Evolutionary conservation across 1,140 invertebrate genomes (phyloP).

Genomic region (Bursaphelenchus mucronatus): DNA sequence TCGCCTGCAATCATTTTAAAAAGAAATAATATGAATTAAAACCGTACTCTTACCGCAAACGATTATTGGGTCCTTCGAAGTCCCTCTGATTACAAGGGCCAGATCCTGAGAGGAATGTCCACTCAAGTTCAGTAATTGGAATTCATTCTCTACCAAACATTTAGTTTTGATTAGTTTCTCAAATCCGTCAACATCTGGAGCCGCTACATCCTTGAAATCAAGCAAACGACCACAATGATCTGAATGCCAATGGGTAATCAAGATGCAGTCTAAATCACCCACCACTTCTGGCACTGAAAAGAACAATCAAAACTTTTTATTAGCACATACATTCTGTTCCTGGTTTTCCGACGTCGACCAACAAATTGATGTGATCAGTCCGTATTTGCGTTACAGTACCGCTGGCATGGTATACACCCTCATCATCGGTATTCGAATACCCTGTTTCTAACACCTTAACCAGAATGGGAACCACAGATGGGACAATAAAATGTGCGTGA

Average conservation of each 20-base stretch:
- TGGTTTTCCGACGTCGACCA: no score
- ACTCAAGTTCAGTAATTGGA: constrained; percentile 6
- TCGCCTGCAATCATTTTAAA: constrained; percentile 2
- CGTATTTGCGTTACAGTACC: no score
- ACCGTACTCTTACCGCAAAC: background rate
- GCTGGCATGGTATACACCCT: no score
- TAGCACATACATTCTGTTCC: no score
- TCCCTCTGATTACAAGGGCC: background rate
- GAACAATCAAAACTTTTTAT: no score
- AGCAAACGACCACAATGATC: constrained; percentile 16
- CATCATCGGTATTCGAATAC: no score
- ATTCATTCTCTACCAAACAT: background rate
- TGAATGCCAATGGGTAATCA: constrained; percentile 10
- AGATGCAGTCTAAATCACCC: background rate
- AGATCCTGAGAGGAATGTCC: constrained; percentile 13
- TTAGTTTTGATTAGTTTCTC: background rate
- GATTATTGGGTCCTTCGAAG: background rate
- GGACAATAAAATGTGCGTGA: no score
- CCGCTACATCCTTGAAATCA: background rate
- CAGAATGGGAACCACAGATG: no score
- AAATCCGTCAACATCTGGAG: background rate
- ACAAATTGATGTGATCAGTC: no score
- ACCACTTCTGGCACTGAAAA: no score
- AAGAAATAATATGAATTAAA: background rate
- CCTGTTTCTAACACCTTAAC: no score